Base-by-base conservation (phyloP, 92 coral and sea anemone species). In the Umimayanthus chanpuru region DNA sequence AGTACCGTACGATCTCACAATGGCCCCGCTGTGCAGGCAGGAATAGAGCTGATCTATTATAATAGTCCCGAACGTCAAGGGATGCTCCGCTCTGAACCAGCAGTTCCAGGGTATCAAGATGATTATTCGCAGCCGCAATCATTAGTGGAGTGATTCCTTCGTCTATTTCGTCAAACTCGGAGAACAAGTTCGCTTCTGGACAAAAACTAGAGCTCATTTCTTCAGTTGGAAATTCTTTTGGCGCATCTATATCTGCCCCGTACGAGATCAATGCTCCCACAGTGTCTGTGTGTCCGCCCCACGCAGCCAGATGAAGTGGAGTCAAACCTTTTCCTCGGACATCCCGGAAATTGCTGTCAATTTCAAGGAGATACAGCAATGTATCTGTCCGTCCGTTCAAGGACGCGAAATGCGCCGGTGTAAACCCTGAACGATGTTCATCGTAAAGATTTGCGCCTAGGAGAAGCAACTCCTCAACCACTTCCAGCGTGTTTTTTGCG, bases 71-170 rank as follows among this genome's bases (percentile, higher is more conserved):
- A 21, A 68, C 77, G 40, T 43, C 20, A 10, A 82, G 50, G 11
- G 58, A 67, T 8, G 86, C 86, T 41, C 86, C 86, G 11, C 77
- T 82, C 61, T 68, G 61, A 66, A 82, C 86, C 86, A 82, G 29
- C 41, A 82, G n/a, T n/a, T 82, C 29, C 14, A 82, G 76, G 23
- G 77, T 68, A 26, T 67, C 86, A 9, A 82, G 86, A 70, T 82
- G 86, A 41, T 67, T 82, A 47, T 82, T 82, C 30, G 86, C 86
- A 41, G 86, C 86, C 8, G 86, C 86, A 38, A 82, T 67, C 86
- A 67, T 82, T 14, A 82, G 64, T 8, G 86, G 23, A 40, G 86
- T 66, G 38, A 72, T 12, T 1, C 86, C 86, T 82, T 82, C 86
- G 23, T 82, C 86, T 20, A 82, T 82, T 68, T 82, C 86, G 58